phyloP scores from a whole-genome alignment of 2,888 invertebrate species.

The Lasioglossum calceatum region DNA sequence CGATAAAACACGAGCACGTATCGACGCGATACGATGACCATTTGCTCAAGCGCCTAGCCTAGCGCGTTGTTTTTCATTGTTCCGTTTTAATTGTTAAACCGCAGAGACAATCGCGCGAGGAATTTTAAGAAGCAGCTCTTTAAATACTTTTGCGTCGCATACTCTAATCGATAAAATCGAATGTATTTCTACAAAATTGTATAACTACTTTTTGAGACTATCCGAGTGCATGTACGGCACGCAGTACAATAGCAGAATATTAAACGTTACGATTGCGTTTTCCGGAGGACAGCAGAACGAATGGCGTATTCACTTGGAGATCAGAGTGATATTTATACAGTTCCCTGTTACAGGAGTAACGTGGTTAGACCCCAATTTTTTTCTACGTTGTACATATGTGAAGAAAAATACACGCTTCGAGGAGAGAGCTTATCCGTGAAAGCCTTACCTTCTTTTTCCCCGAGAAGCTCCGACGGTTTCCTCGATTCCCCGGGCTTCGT shows the following conservation, averaged over 20 bases:
- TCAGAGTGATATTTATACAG: conserved; percentile 25
- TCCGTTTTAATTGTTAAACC: not conserved
- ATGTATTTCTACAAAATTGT: not conserved
- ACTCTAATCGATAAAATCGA: not conserved
- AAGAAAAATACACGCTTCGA: conserved; percentile 14
- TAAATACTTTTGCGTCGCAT: too few relatives aligned
- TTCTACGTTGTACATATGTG: conserved; percentile 46
- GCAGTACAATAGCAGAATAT: too few relatives aligned
- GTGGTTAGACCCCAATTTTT: not conserved
- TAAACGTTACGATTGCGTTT: not conserved
- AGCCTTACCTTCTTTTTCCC: not conserved
- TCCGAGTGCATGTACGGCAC: not conserved
- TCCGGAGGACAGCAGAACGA: not conserved
- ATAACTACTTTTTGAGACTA: not conserved
- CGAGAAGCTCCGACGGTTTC: not conserved
- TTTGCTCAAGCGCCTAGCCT: conserved; percentile 46
- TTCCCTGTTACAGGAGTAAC: not conserved
- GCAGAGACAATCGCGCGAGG: not conserved
- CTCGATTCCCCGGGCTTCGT: conserved; percentile 7
- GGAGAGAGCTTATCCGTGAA: not conserved
- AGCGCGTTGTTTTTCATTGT: not conserved
- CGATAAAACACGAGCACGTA: conserved; percentile 11
- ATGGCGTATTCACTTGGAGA: conserved; percentile 44
- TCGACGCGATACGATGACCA: conserved; percentile 13
- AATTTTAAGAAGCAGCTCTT: too few relatives aligned